These are phyloP conservation scores for Griposia aprilina DNA, from an alignment of 2,888 invertebrate genomes.

Conservation along the genomic window DNA sequence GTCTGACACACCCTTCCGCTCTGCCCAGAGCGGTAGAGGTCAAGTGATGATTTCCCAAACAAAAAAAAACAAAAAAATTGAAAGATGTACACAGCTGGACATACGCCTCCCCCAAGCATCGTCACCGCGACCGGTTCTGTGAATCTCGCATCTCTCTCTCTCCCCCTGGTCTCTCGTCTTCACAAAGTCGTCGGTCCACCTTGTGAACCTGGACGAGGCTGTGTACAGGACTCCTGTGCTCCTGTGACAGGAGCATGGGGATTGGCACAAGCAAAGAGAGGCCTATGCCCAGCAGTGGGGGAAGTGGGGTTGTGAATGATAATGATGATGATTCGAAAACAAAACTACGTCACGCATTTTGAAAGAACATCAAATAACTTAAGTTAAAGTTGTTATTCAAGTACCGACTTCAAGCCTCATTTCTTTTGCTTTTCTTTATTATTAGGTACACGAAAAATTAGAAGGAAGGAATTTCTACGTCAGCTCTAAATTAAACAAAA, in stretches of 20 bases:
- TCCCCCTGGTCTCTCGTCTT: too few species aligned
- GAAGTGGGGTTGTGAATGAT: not conserved
- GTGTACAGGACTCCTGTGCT: too few species aligned
- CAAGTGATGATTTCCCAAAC: too few species aligned
- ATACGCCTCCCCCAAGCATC: not conserved
- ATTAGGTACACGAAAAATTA: not conserved
- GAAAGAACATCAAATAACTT: not conserved
- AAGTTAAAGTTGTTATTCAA: not conserved
- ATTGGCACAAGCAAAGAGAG: not conserved
- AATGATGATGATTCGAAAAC: not conserved
- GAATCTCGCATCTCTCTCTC: not conserved
- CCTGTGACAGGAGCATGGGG: not conserved
- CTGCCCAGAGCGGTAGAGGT: too few species aligned
- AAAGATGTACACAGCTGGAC: not conserved
- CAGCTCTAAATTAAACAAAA: constrained; percentile 38
- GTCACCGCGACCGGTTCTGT: not conserved
- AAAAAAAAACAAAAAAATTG: too few species aligned
- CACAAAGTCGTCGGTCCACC: not conserved
- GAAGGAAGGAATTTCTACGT: not conserved
- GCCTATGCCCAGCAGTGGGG: not conserved
- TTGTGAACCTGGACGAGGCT: not conserved
- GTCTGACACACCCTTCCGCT: too few species aligned
- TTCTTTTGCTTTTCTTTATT: constrained; percentile 10
- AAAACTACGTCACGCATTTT: not conserved
- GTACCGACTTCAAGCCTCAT: not conserved